Conservation (phyloP, 2,113 vertebrate species). For the Pseudolaguvia tuberculata region DNA sequence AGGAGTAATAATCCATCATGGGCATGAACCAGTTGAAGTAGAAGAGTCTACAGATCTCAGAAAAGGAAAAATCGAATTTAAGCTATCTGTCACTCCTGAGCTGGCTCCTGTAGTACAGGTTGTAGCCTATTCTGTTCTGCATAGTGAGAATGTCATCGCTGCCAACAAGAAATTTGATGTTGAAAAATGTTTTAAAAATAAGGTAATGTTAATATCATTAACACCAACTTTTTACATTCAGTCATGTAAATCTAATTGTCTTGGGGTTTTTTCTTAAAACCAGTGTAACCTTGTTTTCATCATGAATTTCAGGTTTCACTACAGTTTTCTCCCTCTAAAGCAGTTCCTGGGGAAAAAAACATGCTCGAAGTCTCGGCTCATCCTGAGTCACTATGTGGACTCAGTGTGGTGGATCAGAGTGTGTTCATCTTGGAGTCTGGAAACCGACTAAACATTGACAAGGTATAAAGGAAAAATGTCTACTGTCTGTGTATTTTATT, state of each 20-base stretch:
- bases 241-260: background rate
- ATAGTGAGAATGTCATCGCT: slow-evolving; percentile 70
- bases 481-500: background rate
- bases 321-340: slow-evolving; percentile 61
- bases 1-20: slow-evolving; percentile 65
- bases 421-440: slow-evolving; percentile 72
- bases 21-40: slow-evolving; percentile 54
- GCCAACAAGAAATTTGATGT: slow-evolving; percentile 67
- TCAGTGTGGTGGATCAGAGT: slow-evolving; percentile 76
- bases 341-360: slow-evolving; percentile 66
- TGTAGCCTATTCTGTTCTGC: slow-evolving; percentile 72
- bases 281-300: background rate
- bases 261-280: background rate
- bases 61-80: slow-evolving; percentile 65
- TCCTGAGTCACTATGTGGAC: slow-evolving; percentile 75
- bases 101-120: slow-evolving; percentile 63
- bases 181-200: slow-evolving; percentile 76
- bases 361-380: slow-evolving; percentile 63
- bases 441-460: slow-evolving; percentile 62
- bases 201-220: slow-evolving; percentile 64
- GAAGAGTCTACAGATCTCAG: slow-evolving; percentile 51
- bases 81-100: slow-evolving; percentile 59
- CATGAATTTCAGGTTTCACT: slow-evolving; percentile 62
- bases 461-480: slow-evolving; percentile 41
- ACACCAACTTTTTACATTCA: background rate